Evolutionary conservation across 2,113 vertebrate species (phyloP).

Genomic region (Heterotilapia buettikoferi): DNA sequence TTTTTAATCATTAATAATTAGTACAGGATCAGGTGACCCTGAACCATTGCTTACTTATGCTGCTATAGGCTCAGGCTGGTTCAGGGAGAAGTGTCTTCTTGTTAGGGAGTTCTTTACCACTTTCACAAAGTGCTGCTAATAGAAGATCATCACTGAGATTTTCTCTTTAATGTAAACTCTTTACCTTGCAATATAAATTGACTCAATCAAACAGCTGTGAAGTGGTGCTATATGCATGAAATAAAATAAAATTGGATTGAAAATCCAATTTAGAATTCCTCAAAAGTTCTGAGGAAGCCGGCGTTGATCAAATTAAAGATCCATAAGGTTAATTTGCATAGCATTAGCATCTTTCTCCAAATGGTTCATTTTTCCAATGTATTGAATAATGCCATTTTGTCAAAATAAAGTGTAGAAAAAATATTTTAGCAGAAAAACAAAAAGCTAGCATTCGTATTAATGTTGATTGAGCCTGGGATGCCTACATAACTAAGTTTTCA

Average conservation of each 20-base stretch:
- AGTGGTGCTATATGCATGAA: neutral
- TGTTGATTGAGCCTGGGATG: neutral
- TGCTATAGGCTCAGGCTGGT: neutral
- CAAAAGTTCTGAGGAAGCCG: neutral
- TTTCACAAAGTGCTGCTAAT: neutral
- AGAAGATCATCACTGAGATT: neutral
- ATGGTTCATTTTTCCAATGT: neutral
- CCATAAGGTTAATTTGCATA: neutral
- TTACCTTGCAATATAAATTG: neutral
- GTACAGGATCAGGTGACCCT: neutral
- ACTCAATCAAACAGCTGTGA: neutral
- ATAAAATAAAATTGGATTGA: neutral
- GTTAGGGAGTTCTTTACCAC: neutral
- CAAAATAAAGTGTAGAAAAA: neutral
- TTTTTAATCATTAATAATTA: neutral
- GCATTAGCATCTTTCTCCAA: neutral
- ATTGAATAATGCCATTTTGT: neutral
- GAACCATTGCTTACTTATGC: neutral
- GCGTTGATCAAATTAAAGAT: neutral
- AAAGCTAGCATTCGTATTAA: neutral
- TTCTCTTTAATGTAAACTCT: neutral
- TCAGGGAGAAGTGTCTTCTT: neutral
- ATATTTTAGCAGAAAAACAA: neutral
- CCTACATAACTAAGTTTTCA: neutral
- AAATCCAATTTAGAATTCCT: neutral